These are phyloP conservation scores for Lutraria rhynchaena DNA, from an alignment of 1,140 invertebrate genomes.

Conservation along the genomic window DNA sequence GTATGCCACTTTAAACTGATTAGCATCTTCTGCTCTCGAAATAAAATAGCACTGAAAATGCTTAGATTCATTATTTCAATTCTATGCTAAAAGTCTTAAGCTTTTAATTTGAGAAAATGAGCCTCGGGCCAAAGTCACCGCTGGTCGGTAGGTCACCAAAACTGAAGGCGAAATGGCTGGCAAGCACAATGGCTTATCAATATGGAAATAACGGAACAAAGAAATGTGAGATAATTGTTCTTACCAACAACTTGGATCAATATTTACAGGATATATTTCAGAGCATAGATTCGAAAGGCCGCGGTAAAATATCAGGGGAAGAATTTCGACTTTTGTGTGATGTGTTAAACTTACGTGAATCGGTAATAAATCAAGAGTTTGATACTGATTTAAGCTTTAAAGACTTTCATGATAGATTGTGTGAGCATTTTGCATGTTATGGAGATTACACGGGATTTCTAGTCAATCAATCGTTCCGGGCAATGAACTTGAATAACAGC, in stretches of 20 bases:
- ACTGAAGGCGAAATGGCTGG: constrained; percentile 58
- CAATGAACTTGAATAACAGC: constrained; percentile 32
- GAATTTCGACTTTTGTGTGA: constrained; percentile 51
- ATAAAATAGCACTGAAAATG: too few relatives aligned
- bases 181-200: constrained; percentile 56
- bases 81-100: too few relatives aligned
- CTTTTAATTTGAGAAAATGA: too few relatives aligned
- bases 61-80: too few relatives aligned
- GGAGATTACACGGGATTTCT: constrained; percentile 57
- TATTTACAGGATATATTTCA: constrained; percentile 59
- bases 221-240: constrained; percentile 55
- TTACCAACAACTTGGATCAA: constrained; percentile 54
- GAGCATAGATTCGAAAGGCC: constrained; percentile 52
- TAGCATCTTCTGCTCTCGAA: too few relatives aligned
- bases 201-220: constrained; percentile 47
- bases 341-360: constrained; percentile 44
- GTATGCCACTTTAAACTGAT: too few relatives aligned
- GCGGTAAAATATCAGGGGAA: constrained; percentile 43
- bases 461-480: constrained; percentile 53
- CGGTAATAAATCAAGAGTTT: background rate
- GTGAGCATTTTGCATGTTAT: constrained; percentile 59
- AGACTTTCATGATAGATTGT: constrained; percentile 50
- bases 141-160: constrained; percentile 50
- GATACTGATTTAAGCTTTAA: constrained; percentile 42
- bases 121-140: constrained; percentile 36